Evolutionary conservation across 2,888 invertebrate genomes (phyloP).

Genomic region (Lumbricus terrestris): DNA sequence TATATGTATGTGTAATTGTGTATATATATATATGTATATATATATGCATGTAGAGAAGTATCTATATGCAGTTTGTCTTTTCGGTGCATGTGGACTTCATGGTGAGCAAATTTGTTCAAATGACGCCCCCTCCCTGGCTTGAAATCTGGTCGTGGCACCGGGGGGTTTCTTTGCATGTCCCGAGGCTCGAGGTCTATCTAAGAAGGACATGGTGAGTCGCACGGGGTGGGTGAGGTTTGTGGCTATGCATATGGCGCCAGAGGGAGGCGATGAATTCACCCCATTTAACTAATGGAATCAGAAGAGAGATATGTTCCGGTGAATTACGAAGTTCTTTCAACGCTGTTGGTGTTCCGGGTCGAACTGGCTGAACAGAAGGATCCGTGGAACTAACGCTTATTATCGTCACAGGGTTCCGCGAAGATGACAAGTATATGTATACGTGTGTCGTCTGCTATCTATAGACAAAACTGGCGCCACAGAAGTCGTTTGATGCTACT

Average conservation of each 20-base stretch:
- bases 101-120: neutral
- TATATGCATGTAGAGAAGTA: neutral
- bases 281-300: neutral
- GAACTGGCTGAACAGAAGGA: neutral
- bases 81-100: neutral
- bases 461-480: neutral
- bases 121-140: neutral
- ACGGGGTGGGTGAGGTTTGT: neutral
- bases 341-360: neutral
- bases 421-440: constrained; percentile 3
- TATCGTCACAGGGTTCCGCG: neutral
- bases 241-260: neutral
- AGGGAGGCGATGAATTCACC: neutral
- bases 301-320: neutral
- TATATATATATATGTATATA: no score
- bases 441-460: neutral
- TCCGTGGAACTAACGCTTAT: constrained; percentile 3
- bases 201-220: neutral
- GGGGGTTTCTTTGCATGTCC: neutral
- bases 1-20: no score
- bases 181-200: neutral
- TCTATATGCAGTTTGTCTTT: neutral
- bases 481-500: neutral
- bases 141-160: neutral
- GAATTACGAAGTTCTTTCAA: neutral